Conservation (phyloP, 1,140 invertebrate genomes). For the Bombus confusus region DNA sequence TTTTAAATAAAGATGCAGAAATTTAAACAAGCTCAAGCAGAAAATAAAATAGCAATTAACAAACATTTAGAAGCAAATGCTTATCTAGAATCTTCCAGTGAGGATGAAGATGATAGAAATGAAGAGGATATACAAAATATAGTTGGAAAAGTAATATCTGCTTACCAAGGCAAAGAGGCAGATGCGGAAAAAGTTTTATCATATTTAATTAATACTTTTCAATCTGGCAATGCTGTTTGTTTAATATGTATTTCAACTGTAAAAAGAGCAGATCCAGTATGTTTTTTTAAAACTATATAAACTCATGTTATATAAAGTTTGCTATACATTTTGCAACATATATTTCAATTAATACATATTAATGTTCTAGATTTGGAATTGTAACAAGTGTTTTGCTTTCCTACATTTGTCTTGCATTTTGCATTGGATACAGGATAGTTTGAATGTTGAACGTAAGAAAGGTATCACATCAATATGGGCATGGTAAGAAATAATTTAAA, state of each 20-base stretch:
- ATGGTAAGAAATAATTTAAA: conserved; percentile 73
- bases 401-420: conserved; percentile 95
- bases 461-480: conserved; percentile 81
- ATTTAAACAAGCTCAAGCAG: conserved; percentile 84
- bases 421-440: conserved; percentile 96
- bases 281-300: conserved; percentile 8
- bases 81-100: conserved; percentile 73
- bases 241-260: conserved; percentile 96
- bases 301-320: neutral
- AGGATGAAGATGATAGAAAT: conserved; percentile 76
- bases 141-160: conserved; percentile 74
- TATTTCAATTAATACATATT: neutral
- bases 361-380: conserved; percentile 91
- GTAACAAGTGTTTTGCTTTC: conserved; percentile 89
- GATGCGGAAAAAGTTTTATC: conserved; percentile 85
- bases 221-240: conserved; percentile 91
- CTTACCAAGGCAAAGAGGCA: conserved; percentile 80
- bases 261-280: conserved; percentile 90
- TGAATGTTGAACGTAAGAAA: conserved; percentile 86
- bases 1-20: conserved; percentile 76
- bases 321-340: neutral
- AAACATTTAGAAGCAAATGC: conserved; percentile 83
- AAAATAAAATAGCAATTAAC: conserved; percentile 85
- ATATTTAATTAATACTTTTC: conserved; percentile 89
- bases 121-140: conserved; percentile 72